A percentile compares a stretch with the other conserved stretches of the same genome.
Conservation (phyloP, 2,113 vertebrate genomes). For the Raja brachyura region DNA sequence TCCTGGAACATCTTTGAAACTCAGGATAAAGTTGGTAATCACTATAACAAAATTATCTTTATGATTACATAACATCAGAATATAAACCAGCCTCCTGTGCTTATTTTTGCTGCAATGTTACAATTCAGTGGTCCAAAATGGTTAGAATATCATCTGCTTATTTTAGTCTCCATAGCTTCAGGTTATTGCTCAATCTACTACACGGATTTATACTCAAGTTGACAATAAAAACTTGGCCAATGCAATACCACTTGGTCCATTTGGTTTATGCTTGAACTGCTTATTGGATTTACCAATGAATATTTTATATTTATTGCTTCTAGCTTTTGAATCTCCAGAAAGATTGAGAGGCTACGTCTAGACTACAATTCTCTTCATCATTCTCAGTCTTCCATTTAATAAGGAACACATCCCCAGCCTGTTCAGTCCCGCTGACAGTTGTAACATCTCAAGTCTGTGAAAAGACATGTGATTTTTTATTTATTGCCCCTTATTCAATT, state of each 20-base stretch:
- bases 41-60: too few relatives aligned
- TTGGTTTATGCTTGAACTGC: too few relatives aligned
- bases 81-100: too few relatives aligned
- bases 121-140: neutral
- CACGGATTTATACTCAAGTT: neutral
- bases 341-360: too few relatives aligned
- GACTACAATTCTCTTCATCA: neutral
- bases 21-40: too few relatives aligned
- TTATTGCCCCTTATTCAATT: neutral
- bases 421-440: too few relatives aligned
- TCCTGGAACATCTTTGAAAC: too few relatives aligned
- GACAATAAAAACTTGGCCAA: too few relatives aligned
- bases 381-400: neutral
- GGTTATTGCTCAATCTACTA: neutral
- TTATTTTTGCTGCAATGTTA: neutral
- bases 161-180: neutral
- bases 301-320: neutral
- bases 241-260: too few relatives aligned
- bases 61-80: too few relatives aligned
- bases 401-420: neutral
- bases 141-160: neutral
- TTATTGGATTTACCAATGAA: neutral
- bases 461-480: too few relatives aligned
- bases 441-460: too few relatives aligned
- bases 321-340: neutral